phyloP scores from a whole-genome alignment of 2,888 invertebrate genomes.

The Autographa gamma region DNA sequence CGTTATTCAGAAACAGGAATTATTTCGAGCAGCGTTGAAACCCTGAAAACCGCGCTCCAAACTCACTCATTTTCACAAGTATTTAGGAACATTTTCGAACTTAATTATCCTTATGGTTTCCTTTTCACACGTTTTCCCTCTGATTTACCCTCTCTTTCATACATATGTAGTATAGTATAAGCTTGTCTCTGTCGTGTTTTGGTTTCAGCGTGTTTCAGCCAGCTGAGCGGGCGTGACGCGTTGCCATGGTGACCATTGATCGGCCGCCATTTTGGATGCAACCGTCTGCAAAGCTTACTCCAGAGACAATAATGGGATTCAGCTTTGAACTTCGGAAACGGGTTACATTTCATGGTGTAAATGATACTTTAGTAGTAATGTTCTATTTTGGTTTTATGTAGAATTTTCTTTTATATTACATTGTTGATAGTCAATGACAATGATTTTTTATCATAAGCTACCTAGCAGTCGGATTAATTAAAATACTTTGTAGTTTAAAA shows the following conservation, averaged over 20 bases:
- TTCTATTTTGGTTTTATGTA: neutral
- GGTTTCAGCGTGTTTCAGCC: conserved; percentile 76
- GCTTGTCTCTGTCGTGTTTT: conserved; percentile 67
- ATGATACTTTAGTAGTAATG: neutral
- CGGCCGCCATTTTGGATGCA: conserved; percentile 85
- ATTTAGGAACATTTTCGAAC: conserved; percentile 31
- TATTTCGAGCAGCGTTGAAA: neutral
- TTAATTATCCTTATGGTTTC: conserved; percentile 58
- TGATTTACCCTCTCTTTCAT: conserved; percentile 58
- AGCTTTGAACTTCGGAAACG: conserved; percentile 24
- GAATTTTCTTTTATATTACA: neutral
- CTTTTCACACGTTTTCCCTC: conserved; percentile 54
- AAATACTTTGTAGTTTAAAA: too few relatives aligned
- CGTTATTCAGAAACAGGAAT: neutral
- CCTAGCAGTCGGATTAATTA: too few relatives aligned
- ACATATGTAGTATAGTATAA: conserved; percentile 50
- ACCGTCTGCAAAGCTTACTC: conserved; percentile 78
- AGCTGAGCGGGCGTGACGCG: conserved; percentile 82
- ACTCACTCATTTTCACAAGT: neutral
- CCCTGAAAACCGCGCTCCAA: conserved; percentile 3
- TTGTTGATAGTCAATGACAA: too few relatives aligned
- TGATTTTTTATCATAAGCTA: too few relatives aligned
- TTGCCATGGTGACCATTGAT: conserved; percentile 86
- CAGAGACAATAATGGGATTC: conserved; percentile 63
- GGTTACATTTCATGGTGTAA: neutral